A percentile compares a stretch with the other conserved stretches of the same genome.
Evolutionary conservation across 2,113 vertebrate species (phyloP).

Genomic region (Cardinalis cardinalis): DNA sequence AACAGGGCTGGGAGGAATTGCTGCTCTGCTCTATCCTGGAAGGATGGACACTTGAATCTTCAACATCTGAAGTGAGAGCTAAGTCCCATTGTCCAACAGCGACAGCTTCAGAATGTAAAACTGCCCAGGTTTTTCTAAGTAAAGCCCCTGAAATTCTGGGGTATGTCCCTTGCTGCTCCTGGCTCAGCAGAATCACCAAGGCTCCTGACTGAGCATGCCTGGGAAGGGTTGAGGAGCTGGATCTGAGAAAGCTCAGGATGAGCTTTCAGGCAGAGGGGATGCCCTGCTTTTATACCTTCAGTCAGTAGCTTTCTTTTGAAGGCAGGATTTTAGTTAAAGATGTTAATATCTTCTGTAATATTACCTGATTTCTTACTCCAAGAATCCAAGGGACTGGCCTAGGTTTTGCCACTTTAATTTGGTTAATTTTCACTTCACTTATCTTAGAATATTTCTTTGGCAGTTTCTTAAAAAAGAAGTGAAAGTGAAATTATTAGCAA

Average conservation of each 20-base stretch:
- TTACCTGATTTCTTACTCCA: neutral
- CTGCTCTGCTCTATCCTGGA: neutral
- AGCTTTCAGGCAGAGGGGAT: neutral
- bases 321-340: neutral
- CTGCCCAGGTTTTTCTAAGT: neutral
- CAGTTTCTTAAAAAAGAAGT: neutral
- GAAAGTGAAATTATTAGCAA: neutral
- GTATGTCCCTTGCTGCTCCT: neutral
- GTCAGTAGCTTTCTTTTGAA: neutral
- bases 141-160: neutral
- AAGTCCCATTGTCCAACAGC: neutral
- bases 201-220: accelerated
- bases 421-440: neutral
- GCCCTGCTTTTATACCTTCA: neutral
- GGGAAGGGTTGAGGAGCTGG: neutral
- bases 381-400: neutral
- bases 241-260: neutral
- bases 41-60: neutral
- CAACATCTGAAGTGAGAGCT: neutral
- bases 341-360: neutral
- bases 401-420: neutral
- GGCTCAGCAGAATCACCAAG: neutral
- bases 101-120: neutral
- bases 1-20: neutral
- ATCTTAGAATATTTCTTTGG: neutral